Evolutionary conservation across 2,113 vertebrate genomes (phyloP), one percentile per base, ranked within the genome.

Genomic region (Daphoenositta chrysoptera): DNA sequence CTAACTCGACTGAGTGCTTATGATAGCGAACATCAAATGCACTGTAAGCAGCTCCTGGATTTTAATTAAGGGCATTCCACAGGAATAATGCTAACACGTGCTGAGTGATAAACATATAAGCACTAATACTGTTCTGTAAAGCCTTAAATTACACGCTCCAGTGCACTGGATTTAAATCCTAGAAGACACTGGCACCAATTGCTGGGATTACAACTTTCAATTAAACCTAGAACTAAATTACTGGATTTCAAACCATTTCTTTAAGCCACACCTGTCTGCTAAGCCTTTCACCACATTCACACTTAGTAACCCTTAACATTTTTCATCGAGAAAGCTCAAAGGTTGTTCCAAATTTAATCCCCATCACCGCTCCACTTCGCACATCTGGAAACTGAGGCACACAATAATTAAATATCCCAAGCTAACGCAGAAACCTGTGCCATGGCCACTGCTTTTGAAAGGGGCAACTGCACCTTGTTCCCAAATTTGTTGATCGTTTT

Each of bases 31-130:
- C 44, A 83, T 51, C 53, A 82, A 71, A 89, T n/a, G 65, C 87
- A 56, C 73, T 64, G 37, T 26, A 89, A 92, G 81, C 73, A 82
- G 83, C 81, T 57, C 60, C 81, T 45, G 73, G 81, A 63, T 91
- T 96, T 94, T 91, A 95, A 93, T 96, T 87, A 96, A 79, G 81
- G 82, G 73, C 89, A 93, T 96, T 96, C 89, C 89, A 95, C 66
- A 48, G 73, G 81, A 96, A 95, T 93, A 96, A 84, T 79, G 82
- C 73, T 69, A 85, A 90, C 83, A 91, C 26, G 19, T 87, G 84
- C 81, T 89, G 87, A 93, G 66, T 87, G 94, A 94, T 92, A 83
- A 92, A 85, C 17, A 1, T 66, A 37, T 82, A 84, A 60, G 87
- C 7, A 5, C 73, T 87, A 85, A 79, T 42, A n/a, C 61, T 51